Evolutionary conservation across 2,888 invertebrate species (phyloP).

Genomic region (Leptopilina myrica): DNA sequence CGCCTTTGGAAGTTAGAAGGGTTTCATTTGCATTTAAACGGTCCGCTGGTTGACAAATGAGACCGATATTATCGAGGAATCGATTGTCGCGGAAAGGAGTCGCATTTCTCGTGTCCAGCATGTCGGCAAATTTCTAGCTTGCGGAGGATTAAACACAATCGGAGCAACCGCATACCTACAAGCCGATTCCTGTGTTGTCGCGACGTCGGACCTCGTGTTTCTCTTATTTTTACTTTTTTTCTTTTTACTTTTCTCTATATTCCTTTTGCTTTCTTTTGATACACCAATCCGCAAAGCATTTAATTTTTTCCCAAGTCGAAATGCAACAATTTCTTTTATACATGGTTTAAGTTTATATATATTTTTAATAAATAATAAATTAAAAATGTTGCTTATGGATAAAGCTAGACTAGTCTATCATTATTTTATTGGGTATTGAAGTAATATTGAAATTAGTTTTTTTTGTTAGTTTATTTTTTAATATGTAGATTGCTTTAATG

Average conservation of each 20-base stretch:
- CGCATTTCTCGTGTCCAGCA: constrained; percentile 48
- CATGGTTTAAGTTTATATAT: no score
- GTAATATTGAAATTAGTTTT: no score
- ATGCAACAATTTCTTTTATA: background rate
- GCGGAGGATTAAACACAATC: constrained; percentile 62
- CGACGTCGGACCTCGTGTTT: constrained; percentile 50
- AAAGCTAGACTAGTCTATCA: no score
- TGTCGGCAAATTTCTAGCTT: constrained; percentile 65
- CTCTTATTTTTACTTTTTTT: constrained; percentile 46
- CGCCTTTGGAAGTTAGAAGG: constrained; percentile 46
- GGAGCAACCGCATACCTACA: constrained; percentile 57
- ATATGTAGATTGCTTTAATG: no score
- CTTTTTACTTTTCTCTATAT: constrained; percentile 43
- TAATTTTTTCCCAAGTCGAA: background rate
- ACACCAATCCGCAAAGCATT: background rate
- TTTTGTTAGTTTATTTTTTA: no score
- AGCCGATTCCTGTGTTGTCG: constrained; percentile 57
- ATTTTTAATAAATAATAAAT: no score
- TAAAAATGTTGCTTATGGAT: no score
- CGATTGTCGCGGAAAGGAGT: constrained; percentile 58
- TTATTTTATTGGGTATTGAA: no score
- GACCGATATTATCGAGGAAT: constrained; percentile 72
- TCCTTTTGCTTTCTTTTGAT: constrained; percentile 40
- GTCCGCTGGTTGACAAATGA: constrained; percentile 71
- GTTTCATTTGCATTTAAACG: constrained; percentile 71